Evolutionary conservation across 2,113 vertebrate genomes (phyloP), one percentile per base, ranked within the genome.

Genomic region (Aphyosemion australe): DNA sequence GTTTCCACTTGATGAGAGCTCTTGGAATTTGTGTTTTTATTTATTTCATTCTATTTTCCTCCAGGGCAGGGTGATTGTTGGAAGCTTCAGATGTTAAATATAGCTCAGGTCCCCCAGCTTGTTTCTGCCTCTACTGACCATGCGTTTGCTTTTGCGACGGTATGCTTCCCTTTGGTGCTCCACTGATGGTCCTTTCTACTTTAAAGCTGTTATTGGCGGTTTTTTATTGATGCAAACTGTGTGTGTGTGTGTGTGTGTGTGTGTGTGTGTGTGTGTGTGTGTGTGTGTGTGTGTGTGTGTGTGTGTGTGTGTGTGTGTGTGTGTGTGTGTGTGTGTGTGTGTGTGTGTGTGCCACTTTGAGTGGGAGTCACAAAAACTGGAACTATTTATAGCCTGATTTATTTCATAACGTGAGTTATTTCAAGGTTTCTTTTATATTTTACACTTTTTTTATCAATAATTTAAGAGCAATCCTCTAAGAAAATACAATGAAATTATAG

Each of bases 171-270:
- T 60, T 61, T 57, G 21, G 49, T 69, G 52, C 51, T 78, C 74
- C 79, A 61, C 80, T 61, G 66, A 75, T 82, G 84, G 76, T n/a
- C 80, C 15, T 15, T 16, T n/a, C 66, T 73, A 80, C 64, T 87
- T 83, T 73, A 51, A 65, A 61, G 63, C 51, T 74, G 37, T 61
- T 61, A 62, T 58, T 65, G 65, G 69, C 67, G 37, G 12, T 64
- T 71, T 53, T 65, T 65, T 46, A 57, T 76, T 59, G 55, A 50
- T 52, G 31, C n/a, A 32, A 19, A 6, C 19, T 15, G 53, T n/a
- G n/a, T n/a, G n/a, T n/a, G n/a, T n/a, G n/a, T n/a, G n/a, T n/a
- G n/a, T n/a, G n/a, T n/a, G n/a, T n/a, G n/a, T n/a, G n/a, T n/a
- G n/a, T n/a, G n/a, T n/a, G n/a, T n/a, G n/a, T n/a, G n/a, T n/a